These are phyloP conservation scores for Xiphorhynchus elegans DNA, from an alignment of 2,113 vertebrate genomes.

Conservation along the genomic window DNA sequence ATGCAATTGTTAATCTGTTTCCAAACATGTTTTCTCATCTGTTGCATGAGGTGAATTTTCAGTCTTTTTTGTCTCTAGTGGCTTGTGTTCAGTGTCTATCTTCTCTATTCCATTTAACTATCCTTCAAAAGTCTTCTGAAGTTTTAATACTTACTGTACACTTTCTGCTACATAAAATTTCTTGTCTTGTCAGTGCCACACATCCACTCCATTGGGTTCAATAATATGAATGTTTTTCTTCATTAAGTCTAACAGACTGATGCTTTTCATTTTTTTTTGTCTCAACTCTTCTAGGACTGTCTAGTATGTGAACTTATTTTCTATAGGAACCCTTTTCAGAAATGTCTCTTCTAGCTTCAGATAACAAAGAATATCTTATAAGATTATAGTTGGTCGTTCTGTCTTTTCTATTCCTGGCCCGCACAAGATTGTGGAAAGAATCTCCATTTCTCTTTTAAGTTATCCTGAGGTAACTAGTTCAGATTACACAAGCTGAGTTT, in stretches of 20 bases:
- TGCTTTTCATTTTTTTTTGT: background rate
- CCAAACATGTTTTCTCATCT: background rate
- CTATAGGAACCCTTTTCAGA: background rate
- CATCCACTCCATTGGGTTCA: background rate
- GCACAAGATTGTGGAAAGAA: background rate
- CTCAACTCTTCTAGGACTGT: background rate
- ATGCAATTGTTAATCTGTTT: background rate
- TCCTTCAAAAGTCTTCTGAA: background rate
- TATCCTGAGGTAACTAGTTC: background rate
- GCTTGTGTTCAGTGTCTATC: background rate
- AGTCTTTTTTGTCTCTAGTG: background rate
- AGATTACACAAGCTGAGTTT: background rate
- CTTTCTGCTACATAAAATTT: background rate
- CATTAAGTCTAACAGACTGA: background rate
- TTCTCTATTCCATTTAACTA: background rate
- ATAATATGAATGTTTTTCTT: background rate
- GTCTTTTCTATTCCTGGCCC: background rate
- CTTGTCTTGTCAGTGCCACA: background rate
- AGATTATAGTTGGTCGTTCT: background rate
- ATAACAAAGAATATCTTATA: background rate
- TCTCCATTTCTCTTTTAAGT: background rate
- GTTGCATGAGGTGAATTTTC: background rate
- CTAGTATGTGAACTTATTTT: background rate
- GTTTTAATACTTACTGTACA: background rate
- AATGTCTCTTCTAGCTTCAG: background rate